Conservation (phyloP, 2,113 vertebrate genomes). For the Sceloporus undulatus region DNA sequence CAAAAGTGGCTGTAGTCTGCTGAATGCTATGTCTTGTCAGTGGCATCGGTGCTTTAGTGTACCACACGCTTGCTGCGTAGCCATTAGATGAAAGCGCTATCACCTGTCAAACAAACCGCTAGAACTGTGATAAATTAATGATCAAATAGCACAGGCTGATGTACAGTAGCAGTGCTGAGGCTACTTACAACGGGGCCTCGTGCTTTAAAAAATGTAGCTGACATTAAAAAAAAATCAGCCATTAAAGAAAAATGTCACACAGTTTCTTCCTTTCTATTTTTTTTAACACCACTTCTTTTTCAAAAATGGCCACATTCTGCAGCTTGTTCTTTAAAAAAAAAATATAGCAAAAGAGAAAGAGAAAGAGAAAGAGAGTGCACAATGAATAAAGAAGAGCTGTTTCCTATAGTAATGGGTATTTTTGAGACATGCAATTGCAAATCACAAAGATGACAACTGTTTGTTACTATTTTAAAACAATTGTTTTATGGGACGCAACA, state of each 20-base stretch:
- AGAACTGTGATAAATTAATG: conserved; percentile 98
- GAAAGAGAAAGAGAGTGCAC: too few species aligned
- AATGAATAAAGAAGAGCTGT: neutral
- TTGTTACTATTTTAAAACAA: conserved; percentile 49
- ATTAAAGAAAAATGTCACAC: conserved; percentile 85
- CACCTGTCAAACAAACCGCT: conserved; percentile 98
- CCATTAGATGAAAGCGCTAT: conserved; percentile 91
- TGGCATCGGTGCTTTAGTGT: conserved; percentile 71
- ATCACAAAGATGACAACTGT: conserved; percentile 38
- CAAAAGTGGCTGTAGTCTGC: conserved; percentile 76
- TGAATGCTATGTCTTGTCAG: conserved; percentile 70
- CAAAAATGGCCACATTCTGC: conserved; percentile 80
- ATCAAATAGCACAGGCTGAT: conserved; percentile 90
- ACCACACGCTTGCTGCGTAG: conserved; percentile 82
- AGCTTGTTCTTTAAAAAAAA: neutral
- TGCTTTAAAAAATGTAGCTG: conserved; percentile 84
- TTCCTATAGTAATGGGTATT: conserved; percentile 37
- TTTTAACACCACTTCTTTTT: neutral
- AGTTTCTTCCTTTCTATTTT: conserved; percentile 40
- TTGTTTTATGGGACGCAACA: conserved; percentile 62
- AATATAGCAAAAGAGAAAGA: neutral
- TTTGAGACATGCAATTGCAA: conserved; percentile 50
- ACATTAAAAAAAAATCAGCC: conserved; percentile 86
- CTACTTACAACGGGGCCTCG: conserved; percentile 84
- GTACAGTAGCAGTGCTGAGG: conserved; percentile 85